Percentiles rank a stretch among this genome's conserved stretches.
phyloP scores from a whole-genome alignment of 1,140 invertebrate genomes.

The Melanaphis sacchari region DNA sequence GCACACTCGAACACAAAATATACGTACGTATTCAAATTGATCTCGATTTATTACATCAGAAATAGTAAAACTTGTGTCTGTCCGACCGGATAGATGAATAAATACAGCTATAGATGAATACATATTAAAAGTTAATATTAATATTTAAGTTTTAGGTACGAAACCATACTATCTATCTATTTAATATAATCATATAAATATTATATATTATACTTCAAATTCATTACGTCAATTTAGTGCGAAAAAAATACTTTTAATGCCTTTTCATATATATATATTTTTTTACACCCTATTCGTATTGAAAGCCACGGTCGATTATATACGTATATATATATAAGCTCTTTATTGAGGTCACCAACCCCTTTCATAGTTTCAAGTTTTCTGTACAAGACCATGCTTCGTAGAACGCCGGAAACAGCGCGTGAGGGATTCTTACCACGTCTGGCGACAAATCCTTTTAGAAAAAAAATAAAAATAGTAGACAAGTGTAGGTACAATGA shows the following conservation, averaged over 20 bases:
- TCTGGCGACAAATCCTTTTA: neutral
- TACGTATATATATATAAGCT: neutral
- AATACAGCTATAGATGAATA: neutral
- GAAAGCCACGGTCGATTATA: neutral
- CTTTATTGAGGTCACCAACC: neutral
- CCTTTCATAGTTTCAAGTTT: neutral
- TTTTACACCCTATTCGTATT: neutral
- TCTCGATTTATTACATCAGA: neutral
- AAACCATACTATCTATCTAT: neutral
- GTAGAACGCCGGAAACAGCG: neutral
- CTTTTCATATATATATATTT: neutral
- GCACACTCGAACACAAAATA: neutral
- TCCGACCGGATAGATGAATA: neutral
- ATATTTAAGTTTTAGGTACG: too few species aligned
- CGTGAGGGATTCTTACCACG: neutral
- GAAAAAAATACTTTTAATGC: neutral
- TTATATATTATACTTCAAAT: neutral
- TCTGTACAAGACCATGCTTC: neutral
- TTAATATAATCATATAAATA: neutral
- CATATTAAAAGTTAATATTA: too few species aligned
- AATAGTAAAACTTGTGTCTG: neutral
- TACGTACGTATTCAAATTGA: neutral
- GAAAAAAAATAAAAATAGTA: neutral
- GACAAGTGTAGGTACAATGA: neutral
- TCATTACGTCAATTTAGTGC: neutral